Evolutionary conservation across 2,113 vertebrate genomes (phyloP).

Genomic region (Zeus faber): DNA sequence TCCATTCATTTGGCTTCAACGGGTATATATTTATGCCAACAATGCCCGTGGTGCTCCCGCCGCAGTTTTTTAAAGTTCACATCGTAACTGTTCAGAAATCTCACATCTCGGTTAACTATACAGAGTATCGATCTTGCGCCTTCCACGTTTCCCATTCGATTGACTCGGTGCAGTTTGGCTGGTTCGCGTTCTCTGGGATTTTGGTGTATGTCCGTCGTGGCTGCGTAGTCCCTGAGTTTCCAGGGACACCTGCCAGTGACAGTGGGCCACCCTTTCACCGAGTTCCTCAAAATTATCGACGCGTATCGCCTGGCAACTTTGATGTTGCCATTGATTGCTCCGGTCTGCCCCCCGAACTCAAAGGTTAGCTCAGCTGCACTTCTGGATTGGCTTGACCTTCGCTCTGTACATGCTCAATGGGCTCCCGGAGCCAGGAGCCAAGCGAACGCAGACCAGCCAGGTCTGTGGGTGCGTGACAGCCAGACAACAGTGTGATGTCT

Average conservation of each 20-base stretch:
- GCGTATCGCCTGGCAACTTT: slow-evolving; percentile 65
- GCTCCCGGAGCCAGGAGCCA: slow-evolving; percentile 54
- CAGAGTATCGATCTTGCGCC: no score
- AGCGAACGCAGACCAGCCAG: slow-evolving; percentile 53
- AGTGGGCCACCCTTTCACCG: slow-evolving; percentile 36
- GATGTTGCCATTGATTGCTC: slow-evolving; percentile 69
- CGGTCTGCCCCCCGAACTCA: slow-evolving; percentile 68
- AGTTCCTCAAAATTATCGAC: slow-evolving; percentile 59
- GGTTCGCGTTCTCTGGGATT: no score
- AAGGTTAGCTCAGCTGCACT: slow-evolving; percentile 64
- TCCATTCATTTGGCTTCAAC: slow-evolving; percentile 46
- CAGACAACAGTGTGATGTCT: slow-evolving; percentile 68
- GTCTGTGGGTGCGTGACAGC: slow-evolving; percentile 66
- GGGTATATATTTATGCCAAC: no score
- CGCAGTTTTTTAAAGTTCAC: no score
- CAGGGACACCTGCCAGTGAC: slow-evolving; percentile 27
- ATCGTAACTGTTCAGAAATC: no score
- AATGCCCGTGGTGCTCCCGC: no score
- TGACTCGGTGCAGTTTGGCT: no score
- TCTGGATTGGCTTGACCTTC: slow-evolving; percentile 75
- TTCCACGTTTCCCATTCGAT: no score
- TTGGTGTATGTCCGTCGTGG: no score
- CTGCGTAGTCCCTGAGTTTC: no score
- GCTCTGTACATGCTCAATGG: slow-evolving; percentile 66
- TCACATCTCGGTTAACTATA: no score